Percentiles rank a stretch among this genome's conserved stretches.
Conservation (phyloP, 1,140 invertebrate species). For the Copidosoma floridanum region DNA sequence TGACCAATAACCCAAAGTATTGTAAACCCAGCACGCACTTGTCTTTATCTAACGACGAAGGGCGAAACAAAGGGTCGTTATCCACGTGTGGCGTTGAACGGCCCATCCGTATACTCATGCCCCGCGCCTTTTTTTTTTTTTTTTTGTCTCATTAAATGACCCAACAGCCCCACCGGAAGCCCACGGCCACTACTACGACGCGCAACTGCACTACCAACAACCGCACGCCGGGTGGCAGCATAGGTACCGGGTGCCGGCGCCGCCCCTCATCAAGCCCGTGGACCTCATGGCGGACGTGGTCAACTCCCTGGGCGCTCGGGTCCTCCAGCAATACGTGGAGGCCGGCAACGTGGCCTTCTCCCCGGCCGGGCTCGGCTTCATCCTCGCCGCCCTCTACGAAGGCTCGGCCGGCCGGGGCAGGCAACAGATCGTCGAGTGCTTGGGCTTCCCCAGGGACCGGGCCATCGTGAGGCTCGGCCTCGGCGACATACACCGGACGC, state of each 20-base stretch:
- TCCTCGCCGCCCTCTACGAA: conserved; percentile 74
- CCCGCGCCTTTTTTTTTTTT: too few species aligned
- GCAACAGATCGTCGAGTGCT: conserved; percentile 66
- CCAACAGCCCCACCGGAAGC: background rate
- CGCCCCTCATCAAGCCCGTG: conserved; percentile 53
- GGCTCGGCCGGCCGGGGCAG: conserved; percentile 68
- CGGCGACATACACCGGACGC: conserved; percentile 73
- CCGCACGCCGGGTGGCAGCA: conserved; percentile 34
- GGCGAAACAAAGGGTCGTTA: background rate
- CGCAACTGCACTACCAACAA: conserved; percentile 24
- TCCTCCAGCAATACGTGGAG: conserved; percentile 59
- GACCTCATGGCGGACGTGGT: conserved; percentile 77
- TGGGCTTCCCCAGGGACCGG: conserved; percentile 68
- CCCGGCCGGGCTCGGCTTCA: conserved; percentile 74
- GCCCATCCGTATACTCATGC: too few species aligned
- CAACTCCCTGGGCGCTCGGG: conserved; percentile 69
- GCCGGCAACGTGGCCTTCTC: conserved; percentile 84
- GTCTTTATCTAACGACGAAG: too few species aligned
- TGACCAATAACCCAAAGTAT: too few species aligned
- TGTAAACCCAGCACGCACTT: too few species aligned
- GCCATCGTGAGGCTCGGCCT: conserved; percentile 72
- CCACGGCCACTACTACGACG: conserved; percentile 29
- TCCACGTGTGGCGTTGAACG: too few species aligned
- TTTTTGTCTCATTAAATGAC: too few species aligned
- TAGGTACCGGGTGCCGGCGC: background rate